Evolutionary conservation across 2,888 invertebrate genomes (phyloP), one percentile per base, ranked within the genome.

Genomic region (Ormia ochracea): DNA sequence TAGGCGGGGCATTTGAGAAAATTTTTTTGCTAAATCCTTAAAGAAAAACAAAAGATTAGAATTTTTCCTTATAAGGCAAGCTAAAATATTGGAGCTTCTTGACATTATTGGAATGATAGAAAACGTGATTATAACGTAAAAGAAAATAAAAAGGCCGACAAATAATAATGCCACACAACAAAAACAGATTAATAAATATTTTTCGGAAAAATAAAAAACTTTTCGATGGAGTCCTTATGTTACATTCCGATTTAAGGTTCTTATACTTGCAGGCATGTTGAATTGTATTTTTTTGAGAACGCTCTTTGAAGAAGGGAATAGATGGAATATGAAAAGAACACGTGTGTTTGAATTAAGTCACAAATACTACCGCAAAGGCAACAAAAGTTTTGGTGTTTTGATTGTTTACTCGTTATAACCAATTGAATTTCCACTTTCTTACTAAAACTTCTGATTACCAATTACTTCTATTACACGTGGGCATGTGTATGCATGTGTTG

Each of bases 91-190:
- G 7, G 43, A 50, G 23, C n/a, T 61, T 31, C 28, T 66, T 41
- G 41, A 41, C 33, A 59, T 59, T 56, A 41, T 41, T 65, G 65
- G 65, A 69, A 41, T 78, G 61, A 33, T 58, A 10, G 19, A 45
- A 65, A 69, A 79, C n/a, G 48, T 69, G 69, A 78, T 68, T 74
- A 74, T 78, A 76, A 76, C 63, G 69, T 63, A 56, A 48, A 61
- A 45, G 33, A 38, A 69, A 69, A 36, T 43, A 59, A 48, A 17
- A 23, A 12, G 33, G 50, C 23, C 23, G 33, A 31, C 17, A 54
- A 56, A 14, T 33, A 10, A 38, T 31, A 19, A 9, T 43, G 14
- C n/a, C 17, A 21, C 12, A 66, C 23, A 54, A 21, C 12, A 66
- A 17, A 54, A 4, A 38, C 12, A 43, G 9, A 26, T 28, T 43